Conservation (phyloP, 2,797 vertebrate genomes). For the Neosalanx taihuensis region DNA sequence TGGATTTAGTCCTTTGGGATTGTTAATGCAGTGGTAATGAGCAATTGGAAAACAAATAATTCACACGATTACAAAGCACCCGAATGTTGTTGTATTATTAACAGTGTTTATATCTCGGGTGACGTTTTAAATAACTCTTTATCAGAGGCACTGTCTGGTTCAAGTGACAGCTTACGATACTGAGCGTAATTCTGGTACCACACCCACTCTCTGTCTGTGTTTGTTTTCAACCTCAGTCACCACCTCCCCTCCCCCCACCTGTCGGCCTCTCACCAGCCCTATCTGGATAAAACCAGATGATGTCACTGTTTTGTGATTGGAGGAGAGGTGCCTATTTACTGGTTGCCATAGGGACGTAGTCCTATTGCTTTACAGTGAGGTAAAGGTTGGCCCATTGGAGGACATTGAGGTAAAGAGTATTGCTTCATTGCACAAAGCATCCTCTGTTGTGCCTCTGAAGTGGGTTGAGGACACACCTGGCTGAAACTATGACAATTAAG, state of each 20-base stretch:
- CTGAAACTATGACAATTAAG: slow-evolving; percentile 32
- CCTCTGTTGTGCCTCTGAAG: slow-evolving; percentile 36
- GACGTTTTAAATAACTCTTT: too few species aligned
- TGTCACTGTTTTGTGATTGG: slow-evolving; percentile 38
- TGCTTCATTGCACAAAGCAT: slow-evolving; percentile 43
- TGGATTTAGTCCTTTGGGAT: slow-evolving; percentile 13
- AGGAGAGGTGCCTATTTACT: slow-evolving; percentile 39
- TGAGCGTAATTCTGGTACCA: slow-evolving; percentile 23
- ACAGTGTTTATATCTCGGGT: too few species aligned
- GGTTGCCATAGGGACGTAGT: slow-evolving; percentile 43
- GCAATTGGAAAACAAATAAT: not conserved
- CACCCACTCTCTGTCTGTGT: slow-evolving; percentile 14
- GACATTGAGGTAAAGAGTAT: slow-evolving; percentile 12
- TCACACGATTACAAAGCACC: not conserved
- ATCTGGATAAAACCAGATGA: slow-evolving; percentile 24
- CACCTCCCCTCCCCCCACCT: slow-evolving; percentile 5
- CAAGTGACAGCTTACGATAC: slow-evolving; percentile 12
- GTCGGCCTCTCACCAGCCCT: slow-evolving; percentile 1
- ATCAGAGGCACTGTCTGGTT: slow-evolving; percentile 1
- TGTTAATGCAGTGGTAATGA: slow-evolving; percentile 2
- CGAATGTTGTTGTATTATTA: not conserved
- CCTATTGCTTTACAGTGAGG: slow-evolving; percentile 25
- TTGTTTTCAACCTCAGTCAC: not conserved
- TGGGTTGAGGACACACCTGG: slow-evolving; percentile 28
- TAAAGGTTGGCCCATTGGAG: slow-evolving; percentile 2